Evolutionary conservation across 1,140 invertebrate species (phyloP).

Genomic region (Aphaenogaster rudis): DNA sequence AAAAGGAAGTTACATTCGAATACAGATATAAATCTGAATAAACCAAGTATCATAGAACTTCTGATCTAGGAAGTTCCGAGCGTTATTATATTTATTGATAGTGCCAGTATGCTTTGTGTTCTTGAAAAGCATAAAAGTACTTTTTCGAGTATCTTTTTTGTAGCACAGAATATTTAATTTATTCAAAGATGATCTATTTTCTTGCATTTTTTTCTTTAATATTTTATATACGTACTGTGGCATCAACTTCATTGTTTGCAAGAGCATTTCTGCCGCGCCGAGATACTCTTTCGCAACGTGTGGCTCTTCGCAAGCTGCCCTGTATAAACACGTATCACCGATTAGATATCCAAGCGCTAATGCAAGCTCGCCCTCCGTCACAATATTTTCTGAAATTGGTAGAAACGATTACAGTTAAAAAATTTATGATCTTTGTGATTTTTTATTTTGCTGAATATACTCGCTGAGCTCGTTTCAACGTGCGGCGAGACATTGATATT

Average conservation of each 20-base stretch:
- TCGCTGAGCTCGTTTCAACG: background rate
- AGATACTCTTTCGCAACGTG: constrained; percentile 91
- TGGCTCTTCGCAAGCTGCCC: constrained; percentile 92
- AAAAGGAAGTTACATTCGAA: background rate
- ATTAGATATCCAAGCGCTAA: constrained; percentile 91
- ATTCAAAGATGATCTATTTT: background rate
- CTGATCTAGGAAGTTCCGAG: background rate
- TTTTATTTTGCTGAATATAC: background rate
- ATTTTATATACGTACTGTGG: constrained; percentile 88
- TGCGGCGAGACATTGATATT: background rate
- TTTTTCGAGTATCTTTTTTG: background rate
- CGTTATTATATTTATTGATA: background rate
- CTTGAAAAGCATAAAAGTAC: background rate
- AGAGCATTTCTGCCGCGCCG: constrained; percentile 91
- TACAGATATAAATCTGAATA: background rate
- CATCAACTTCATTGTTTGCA: constrained; percentile 91
- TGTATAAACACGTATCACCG: constrained; percentile 92
- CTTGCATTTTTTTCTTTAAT: background rate
- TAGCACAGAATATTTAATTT: background rate
- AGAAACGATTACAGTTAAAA: constrained; percentile 35
- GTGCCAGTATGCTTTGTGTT: background rate
- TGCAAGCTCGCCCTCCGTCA: constrained; percentile 90
- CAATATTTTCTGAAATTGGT: constrained; percentile 81
- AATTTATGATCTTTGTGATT: background rate
- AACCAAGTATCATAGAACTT: background rate